phyloP scores from a whole-genome alignment of 2,888 invertebrate species.

The Caenorhabditis macrosperma region DNA sequence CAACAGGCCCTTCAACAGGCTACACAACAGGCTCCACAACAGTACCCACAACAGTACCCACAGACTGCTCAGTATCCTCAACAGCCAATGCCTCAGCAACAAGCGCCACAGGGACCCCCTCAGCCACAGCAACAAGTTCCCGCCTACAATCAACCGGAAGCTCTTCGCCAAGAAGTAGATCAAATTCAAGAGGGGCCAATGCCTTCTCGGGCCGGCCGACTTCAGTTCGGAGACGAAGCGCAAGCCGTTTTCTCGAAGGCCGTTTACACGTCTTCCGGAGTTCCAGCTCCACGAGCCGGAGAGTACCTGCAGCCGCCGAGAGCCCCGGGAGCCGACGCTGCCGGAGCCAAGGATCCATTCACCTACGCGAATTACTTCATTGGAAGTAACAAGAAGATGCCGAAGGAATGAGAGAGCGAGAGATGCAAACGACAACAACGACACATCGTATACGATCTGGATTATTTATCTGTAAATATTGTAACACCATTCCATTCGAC shows the following conservation, averaged over 20 bases:
- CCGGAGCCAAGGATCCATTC: conserved; percentile 44
- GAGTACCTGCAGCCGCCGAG: conserved; percentile 43
- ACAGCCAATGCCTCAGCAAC: not conserved
- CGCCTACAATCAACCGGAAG: conserved; percentile 27
- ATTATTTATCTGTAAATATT: conserved; percentile 49
- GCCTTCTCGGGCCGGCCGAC: conserved; percentile 20
- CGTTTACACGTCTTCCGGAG: conserved; percentile 41
- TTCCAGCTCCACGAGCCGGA: conserved; percentile 55
- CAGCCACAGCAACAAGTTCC: conserved; percentile 18
- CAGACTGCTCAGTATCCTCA: conserved; percentile 12
- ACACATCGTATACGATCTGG: conserved; percentile 19
- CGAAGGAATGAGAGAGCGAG: conserved; percentile 24
- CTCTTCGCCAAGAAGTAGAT: conserved; percentile 35
- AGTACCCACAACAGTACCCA: conserved; percentile 26
- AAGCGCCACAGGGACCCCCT: conserved; percentile 1
- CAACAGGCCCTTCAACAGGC: not conserved
- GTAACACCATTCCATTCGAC: conserved; percentile 40
- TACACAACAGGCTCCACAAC: conserved; percentile 7
- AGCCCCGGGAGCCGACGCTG: conserved; percentile 36
- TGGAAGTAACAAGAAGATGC: conserved; percentile 56
- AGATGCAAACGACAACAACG: not conserved
- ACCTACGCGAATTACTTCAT: conserved; percentile 60
- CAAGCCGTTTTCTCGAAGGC: conserved; percentile 52
- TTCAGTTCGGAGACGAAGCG: conserved; percentile 55
- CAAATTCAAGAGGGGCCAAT: conserved; percentile 43